Percentiles rank a stretch among this genome's conserved stretches.
Evolutionary conservation across 2,113 vertebrate genomes (phyloP).

Genomic region (Oreamnos americanus): DNA sequence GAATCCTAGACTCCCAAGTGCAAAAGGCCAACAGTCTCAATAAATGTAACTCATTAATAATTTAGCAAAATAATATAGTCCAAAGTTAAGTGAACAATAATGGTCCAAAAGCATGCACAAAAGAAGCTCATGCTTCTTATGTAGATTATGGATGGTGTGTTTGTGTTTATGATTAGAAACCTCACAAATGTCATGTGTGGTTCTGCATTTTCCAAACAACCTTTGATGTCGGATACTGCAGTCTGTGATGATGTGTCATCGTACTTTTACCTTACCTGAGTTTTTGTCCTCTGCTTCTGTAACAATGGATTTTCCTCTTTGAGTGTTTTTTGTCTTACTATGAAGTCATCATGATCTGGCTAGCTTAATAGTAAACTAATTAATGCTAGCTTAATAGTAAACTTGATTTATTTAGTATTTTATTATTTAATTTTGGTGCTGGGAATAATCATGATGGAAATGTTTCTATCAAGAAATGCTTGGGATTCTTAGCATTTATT

Average conservation of each 20-base stretch:
- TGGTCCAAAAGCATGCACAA: neutral
- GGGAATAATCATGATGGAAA: neutral
- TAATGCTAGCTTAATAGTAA: neutral
- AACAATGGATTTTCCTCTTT: neutral
- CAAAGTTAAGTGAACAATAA: neutral
- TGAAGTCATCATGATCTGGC: neutral
- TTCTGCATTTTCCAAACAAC: neutral
- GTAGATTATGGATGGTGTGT: neutral
- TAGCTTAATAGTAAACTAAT: neutral
- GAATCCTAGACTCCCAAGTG: neutral
- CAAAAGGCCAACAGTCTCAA: neutral
- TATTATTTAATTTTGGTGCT: neutral
- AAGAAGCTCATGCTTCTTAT: neutral
- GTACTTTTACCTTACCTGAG: neutral
- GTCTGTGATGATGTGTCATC: neutral
- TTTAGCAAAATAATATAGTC: neutral
- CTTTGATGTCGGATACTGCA: neutral
- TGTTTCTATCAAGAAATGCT: neutral
- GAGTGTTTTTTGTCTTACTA: neutral
- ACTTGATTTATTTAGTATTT: conserved; percentile 23
- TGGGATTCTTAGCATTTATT: conserved; percentile 2
- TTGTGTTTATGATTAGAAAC: conserved; percentile 17
- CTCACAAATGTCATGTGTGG: neutral
- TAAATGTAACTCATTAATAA: conserved; percentile 12
- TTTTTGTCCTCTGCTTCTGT: neutral